Conservation (phyloP, 2,113 vertebrate genomes). For the Bubalus kerabau region DNA sequence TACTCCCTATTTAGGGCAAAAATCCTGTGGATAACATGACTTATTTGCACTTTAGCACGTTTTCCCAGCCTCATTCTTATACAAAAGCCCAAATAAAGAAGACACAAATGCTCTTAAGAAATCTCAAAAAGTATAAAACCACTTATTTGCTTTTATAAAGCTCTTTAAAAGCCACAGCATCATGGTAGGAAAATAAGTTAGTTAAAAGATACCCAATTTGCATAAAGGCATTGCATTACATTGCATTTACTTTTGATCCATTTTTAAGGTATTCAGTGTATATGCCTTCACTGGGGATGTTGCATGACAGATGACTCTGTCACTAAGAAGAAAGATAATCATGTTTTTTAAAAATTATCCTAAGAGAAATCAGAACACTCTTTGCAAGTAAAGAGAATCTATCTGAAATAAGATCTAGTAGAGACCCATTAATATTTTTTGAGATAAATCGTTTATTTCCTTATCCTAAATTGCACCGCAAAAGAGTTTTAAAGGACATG, state of each 20-base stretch:
- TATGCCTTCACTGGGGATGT: background rate
- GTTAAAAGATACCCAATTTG: background rate
- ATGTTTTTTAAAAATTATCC: slow-evolving; percentile 47
- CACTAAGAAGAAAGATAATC: slow-evolving; percentile 48
- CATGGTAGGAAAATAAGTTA: background rate
- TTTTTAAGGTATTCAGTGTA: slow-evolving; percentile 45
- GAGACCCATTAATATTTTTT: slow-evolving; percentile 48
- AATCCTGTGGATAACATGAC: fast-evolving
- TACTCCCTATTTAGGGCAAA: background rate
- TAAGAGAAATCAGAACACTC: slow-evolving; percentile 20
- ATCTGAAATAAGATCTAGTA: slow-evolving; percentile 63
- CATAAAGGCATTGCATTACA: background rate
- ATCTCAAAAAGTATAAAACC: background rate
- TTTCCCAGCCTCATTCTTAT: background rate
- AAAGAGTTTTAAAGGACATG: slow-evolving; percentile 56
- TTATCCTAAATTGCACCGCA: slow-evolving; percentile 33
- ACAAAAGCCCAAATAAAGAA: background rate
- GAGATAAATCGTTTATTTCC: slow-evolving; percentile 55
- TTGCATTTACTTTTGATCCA: background rate
- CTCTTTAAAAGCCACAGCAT: background rate
- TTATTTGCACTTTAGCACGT: background rate
- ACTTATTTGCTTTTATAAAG: background rate
- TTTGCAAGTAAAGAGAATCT: slow-evolving; percentile 41
- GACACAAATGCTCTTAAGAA: background rate
- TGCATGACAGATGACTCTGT: slow-evolving; percentile 47